phyloP scores from a whole-genome alignment of 1,140 invertebrate species.

The Ceratina australensis region DNA sequence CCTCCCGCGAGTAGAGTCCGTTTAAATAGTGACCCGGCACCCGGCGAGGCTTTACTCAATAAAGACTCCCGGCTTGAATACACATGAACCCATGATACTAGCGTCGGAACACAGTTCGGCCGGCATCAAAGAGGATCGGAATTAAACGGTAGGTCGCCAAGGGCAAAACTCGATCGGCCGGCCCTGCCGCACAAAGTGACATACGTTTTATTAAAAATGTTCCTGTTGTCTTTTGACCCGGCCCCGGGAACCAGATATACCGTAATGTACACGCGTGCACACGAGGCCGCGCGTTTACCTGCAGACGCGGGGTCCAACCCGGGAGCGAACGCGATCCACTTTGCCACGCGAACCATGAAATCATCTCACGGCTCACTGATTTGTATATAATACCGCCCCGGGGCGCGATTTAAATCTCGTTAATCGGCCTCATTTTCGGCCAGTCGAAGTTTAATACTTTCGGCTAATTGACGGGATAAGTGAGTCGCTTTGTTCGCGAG shows the following conservation, averaged over 20 bases:
- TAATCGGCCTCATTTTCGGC: conserved; percentile 1
- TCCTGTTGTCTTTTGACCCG: conserved; percentile 47
- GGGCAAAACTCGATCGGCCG: conserved; percentile 45
- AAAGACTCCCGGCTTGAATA: conserved; percentile 57
- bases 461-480: background rate
- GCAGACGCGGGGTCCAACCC: background rate
- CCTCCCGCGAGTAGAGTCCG: conserved; percentile 21
- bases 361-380: conserved; percentile 46
- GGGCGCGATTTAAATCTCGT: conserved; percentile 5
- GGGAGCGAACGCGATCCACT: conserved; percentile 4
- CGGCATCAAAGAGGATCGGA: conserved; percentile 53
- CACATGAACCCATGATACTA: conserved; percentile 61
- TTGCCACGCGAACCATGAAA: conserved; percentile 39
- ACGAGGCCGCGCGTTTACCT: conserved; percentile 3
- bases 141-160: conserved; percentile 53
- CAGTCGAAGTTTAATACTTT: background rate
- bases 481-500: background rate
- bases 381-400: conserved; percentile 17
- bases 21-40: conserved; percentile 35
- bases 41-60: conserved; percentile 27
- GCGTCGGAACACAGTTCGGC: conserved; percentile 28
- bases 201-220: conserved; percentile 60
- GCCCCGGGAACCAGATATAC: no score
- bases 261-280: no score
- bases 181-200: conserved; percentile 44